Conservation (phyloP, 2,113 vertebrate species). For the Empidonax alnorum region DNA sequence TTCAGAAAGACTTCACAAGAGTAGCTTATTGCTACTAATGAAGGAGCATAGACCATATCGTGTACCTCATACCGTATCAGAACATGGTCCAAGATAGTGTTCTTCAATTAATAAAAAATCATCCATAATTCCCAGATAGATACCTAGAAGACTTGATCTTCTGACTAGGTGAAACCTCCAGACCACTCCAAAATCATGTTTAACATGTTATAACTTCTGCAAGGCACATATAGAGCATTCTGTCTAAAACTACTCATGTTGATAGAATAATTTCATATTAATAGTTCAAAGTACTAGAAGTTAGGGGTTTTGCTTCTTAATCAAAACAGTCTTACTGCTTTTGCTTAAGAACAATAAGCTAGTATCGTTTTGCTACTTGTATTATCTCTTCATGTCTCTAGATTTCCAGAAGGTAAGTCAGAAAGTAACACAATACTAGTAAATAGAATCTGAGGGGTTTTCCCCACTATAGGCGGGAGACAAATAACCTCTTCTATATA, state of each 20-base stretch:
- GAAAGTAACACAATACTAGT: neutral
- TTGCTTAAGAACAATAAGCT: neutral
- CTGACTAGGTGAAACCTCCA: neutral
- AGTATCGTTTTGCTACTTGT: neutral
- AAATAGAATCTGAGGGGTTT: neutral
- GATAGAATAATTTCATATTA: neutral
- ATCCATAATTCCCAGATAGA: neutral
- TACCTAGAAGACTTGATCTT: neutral
- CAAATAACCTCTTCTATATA: neutral
- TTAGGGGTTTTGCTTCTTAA: neutral
- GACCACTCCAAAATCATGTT: neutral
- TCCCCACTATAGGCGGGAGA: neutral
- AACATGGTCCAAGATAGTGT: rapidly evolving
- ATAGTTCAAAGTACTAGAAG: neutral
- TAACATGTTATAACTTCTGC: neutral
- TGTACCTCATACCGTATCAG: neutral
- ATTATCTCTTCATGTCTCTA: neutral
- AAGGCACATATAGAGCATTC: neutral
- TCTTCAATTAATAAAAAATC: neutral
- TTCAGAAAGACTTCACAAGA: neutral
- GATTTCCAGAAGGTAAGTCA: neutral
- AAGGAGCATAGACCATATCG: neutral
- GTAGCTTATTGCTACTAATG: neutral
- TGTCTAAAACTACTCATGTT: neutral
- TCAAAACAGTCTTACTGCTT: neutral